Percentiles rank a stretch among this genome's conserved stretches.
Conservation (phyloP, 2,113 vertebrate genomes). For the Trachemys scripta region DNA sequence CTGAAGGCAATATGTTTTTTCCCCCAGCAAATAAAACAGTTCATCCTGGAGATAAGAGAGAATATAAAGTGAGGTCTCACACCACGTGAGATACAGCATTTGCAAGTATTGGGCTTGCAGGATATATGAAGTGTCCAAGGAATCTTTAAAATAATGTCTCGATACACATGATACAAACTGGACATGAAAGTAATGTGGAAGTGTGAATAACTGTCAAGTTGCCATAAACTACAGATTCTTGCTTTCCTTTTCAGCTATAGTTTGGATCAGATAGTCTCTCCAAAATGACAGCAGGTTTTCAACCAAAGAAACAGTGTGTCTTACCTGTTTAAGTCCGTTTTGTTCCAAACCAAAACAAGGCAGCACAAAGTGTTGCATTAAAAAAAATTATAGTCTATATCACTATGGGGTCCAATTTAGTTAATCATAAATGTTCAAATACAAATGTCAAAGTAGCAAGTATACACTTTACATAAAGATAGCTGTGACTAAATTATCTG, state of each 20-base stretch:
- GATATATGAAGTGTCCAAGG: neutral
- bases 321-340: neutral
- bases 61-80: neutral
- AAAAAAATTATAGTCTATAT: neutral
- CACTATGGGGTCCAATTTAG: neutral
- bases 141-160: neutral
- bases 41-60: neutral
- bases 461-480: neutral
- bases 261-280: neutral
- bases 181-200: neutral
- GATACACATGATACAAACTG: neutral
- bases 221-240: neutral
- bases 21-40: neutral
- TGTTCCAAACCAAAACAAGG: constrained; percentile 42
- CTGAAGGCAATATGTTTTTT: neutral
- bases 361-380: neutral
- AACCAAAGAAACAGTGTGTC: neutral
- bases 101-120: neutral
- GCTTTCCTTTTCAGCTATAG: rapidly evolving
- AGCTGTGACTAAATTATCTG: neutral
- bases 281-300: constrained; percentile 7
- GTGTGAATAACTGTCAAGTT: neutral
- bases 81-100: rapidly evolving
- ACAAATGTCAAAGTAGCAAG: neutral
- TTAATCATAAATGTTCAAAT: constrained; percentile 22